Conservation (phyloP, 2,888 invertebrate species). For the Megastigmus dorsalis region DNA sequence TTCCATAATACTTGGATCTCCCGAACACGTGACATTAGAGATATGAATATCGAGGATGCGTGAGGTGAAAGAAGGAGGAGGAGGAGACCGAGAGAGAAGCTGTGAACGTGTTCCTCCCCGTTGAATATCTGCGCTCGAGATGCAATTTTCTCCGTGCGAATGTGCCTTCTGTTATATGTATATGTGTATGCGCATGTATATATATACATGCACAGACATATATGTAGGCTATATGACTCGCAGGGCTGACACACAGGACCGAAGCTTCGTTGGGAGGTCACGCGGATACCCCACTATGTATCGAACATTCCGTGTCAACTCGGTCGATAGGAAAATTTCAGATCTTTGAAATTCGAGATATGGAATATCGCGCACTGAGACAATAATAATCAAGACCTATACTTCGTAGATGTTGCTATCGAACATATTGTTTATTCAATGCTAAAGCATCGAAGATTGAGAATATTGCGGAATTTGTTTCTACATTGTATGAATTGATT, state of each 20-base stretch:
- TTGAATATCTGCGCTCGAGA: slow-evolving; percentile 21
- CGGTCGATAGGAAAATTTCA: too few species aligned
- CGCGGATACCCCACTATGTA: not conserved
- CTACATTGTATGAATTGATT: too few species aligned
- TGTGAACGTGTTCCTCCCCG: slow-evolving; percentile 23
- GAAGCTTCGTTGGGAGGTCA: not conserved
- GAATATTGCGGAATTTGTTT: too few species aligned
- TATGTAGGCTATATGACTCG: not conserved
- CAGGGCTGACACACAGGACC: not conserved
- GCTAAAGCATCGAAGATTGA: too few species aligned
- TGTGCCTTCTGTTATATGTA: not conserved
- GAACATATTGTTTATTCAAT: too few species aligned
- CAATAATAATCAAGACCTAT: too few species aligned
- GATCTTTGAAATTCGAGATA: too few species aligned
- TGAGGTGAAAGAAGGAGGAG: not conserved
- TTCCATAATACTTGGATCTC: slow-evolving; percentile 40
- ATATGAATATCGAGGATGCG: slow-evolving; percentile 48
- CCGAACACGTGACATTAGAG: slow-evolving; percentile 42
- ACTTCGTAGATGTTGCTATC: too few species aligned
- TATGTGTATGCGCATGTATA: not conserved
- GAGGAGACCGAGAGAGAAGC: not conserved
- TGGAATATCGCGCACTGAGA: too few species aligned
- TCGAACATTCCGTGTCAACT: too few species aligned
- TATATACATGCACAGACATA: not conserved
- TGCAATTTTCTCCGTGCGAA: slow-evolving; percentile 32